These are phyloP conservation scores for Elephantulus edwardii DNA, from an alignment of 2,113 vertebrate genomes.

Conservation along the genomic window DNA sequence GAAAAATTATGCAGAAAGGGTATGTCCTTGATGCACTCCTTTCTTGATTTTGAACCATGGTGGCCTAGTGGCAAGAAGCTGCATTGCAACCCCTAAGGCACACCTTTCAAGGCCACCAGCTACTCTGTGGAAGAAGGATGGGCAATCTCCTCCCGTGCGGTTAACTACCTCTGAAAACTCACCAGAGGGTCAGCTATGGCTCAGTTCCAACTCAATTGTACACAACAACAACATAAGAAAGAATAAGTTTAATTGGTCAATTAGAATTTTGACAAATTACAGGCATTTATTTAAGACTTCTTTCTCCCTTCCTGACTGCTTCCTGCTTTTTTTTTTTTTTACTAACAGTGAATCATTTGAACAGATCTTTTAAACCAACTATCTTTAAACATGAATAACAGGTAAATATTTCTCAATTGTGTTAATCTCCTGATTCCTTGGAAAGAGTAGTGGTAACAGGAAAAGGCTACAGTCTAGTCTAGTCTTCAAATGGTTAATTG, in stretches of 20 bases:
- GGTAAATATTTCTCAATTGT: neutral
- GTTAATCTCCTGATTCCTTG: neutral
- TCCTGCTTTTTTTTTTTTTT: neutral
- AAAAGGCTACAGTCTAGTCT: neutral
- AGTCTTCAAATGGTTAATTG: neutral
- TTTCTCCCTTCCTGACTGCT: neutral
- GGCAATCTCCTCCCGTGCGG: too few relatives aligned
- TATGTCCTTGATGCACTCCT: too few relatives aligned
- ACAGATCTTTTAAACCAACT: slow-evolving; percentile 26
- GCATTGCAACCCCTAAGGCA: too few relatives aligned
- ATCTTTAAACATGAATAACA: neutral
- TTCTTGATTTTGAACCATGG: too few relatives aligned
- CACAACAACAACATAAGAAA: too few relatives aligned
- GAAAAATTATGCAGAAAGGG: too few relatives aligned
- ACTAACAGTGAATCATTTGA: neutral
- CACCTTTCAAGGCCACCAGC: too few relatives aligned
- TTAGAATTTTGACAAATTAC: neutral
- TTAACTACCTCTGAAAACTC: too few relatives aligned
- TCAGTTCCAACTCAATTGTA: too few relatives aligned
- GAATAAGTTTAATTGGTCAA: neutral
- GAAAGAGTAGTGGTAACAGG: neutral
- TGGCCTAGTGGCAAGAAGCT: too few relatives aligned
- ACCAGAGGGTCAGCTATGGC: too few relatives aligned
- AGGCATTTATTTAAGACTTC: neutral
- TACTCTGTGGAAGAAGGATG: too few relatives aligned